These are phyloP conservation scores for Harpegnathos saltator DNA, from an alignment of 1,140 invertebrate species.

Conservation along the genomic window DNA sequence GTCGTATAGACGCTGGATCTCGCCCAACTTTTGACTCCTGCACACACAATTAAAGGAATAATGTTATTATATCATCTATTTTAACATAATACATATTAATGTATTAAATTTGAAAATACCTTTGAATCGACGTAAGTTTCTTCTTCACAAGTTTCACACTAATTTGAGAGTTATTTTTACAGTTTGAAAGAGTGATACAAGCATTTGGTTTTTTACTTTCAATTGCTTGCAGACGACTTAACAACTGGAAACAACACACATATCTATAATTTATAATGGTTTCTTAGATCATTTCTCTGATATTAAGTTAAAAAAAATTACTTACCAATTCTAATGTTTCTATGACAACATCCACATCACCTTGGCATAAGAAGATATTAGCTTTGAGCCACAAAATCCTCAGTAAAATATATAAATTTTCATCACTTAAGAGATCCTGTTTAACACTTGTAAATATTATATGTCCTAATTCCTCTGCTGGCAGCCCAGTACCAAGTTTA, in stretches of 20 bases:
- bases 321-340: conserved; percentile 84
- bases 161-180: conserved; percentile 85
- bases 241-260: conserved; percentile 76
- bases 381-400: conserved; percentile 87
- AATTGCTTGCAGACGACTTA: conserved; percentile 80
- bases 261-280: conserved; percentile 15
- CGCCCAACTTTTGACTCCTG: conserved; percentile 86
- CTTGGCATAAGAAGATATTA: conserved; percentile 85
- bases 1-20: conserved; percentile 88
- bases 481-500: conserved; percentile 80
- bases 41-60: conserved; percentile 67
- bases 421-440: conserved; percentile 81
- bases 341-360: conserved; percentile 85
- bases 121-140: conserved; percentile 85
- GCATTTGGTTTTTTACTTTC: conserved; percentile 77
- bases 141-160: conserved; percentile 82
- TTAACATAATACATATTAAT: neutral
- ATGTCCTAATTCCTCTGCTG: conserved; percentile 82
- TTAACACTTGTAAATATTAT: conserved; percentile 84
- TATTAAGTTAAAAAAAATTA: conserved; percentile 14
- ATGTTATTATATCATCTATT: conserved; percentile 28
- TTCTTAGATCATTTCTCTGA: neutral
- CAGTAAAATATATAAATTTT: conserved; percentile 82
- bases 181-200: conserved; percentile 85
- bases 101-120: conserved; percentile 72